Evolutionary conservation across 2,797 vertebrate genomes (phyloP).

Genomic region (Rhinophrynus dorsalis): DNA sequence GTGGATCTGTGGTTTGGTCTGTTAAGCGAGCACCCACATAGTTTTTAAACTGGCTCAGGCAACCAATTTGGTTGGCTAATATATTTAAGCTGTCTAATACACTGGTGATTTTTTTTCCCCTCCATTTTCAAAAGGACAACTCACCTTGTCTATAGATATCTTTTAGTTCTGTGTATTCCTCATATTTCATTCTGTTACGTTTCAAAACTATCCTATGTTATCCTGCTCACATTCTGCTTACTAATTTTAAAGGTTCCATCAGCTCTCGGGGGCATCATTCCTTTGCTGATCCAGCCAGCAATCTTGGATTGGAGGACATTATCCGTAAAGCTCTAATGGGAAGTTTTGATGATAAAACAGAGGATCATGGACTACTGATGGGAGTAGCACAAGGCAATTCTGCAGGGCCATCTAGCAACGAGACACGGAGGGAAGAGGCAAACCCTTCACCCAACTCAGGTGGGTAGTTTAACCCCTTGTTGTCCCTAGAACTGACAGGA

Average conservation of each 20-base stretch:
- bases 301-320: conserved; percentile 96
- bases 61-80: too few relatives aligned
- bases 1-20: too few relatives aligned
- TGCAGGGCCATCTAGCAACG: conserved; percentile 62
- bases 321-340: conserved; percentile 98
- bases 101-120: too few relatives aligned
- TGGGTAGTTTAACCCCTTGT: too few relatives aligned
- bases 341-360: conserved; percentile 90
- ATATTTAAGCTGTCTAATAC: too few relatives aligned
- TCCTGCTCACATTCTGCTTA: conserved; percentile 15
- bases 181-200: not conserved
- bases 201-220: not conserved
- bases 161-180: not conserved
- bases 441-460: conserved; percentile 90
- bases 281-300: conserved; percentile 93
- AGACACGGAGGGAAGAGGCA: conserved; percentile 83
- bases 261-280: conserved; percentile 92
- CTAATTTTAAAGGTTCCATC: conserved; percentile 75
- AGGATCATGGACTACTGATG: conserved; percentile 81
- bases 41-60: too few relatives aligned
- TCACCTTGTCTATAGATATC: too few relatives aligned
- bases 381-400: conserved; percentile 65
- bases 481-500: too few relatives aligned
- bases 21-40: too few relatives aligned
- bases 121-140: too few relatives aligned